These are phyloP conservation scores for Drosophila mojavensis DNA, from an alignment of 1,140 invertebrate genomes.

Conservation along the genomic window DNA sequence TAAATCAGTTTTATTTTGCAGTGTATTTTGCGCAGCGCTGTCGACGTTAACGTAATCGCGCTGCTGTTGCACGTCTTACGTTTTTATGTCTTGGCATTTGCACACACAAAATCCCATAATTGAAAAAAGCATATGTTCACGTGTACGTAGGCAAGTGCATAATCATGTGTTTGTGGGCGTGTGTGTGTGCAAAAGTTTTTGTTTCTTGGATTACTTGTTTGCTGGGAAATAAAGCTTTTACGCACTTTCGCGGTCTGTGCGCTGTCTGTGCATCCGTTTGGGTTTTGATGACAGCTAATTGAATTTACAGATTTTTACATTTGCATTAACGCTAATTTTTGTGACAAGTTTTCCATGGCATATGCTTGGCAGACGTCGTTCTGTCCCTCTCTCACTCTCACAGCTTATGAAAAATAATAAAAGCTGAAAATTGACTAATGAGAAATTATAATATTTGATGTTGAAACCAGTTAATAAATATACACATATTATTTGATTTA, in stretches of 20 bases:
- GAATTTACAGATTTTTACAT: conserved; percentile 25
- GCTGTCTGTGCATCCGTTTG: conserved; percentile 13
- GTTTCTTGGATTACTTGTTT: background rate
- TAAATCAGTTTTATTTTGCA: conserved; percentile 25
- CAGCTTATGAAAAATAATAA: background rate
- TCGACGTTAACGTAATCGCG: conserved; percentile 22
- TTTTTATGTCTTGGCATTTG: conserved; percentile 44
- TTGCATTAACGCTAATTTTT: background rate
- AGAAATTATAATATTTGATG: too few species aligned
- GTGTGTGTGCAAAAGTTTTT: background rate
- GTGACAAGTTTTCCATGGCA: conserved; percentile 1
- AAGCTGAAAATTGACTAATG: background rate
- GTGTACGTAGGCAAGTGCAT: background rate
- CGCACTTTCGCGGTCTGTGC: conserved; percentile 12
- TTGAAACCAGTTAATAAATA: too few species aligned
- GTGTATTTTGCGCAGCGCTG: conserved; percentile 11
- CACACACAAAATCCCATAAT: background rate
- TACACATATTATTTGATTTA: too few species aligned
- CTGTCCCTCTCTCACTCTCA: background rate
- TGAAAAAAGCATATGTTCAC: background rate
- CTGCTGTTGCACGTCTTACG: conserved; percentile 36
- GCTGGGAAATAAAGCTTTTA: conserved; percentile 18
- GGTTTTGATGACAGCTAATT: conserved; percentile 21
- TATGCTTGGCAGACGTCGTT: conserved; percentile 2
- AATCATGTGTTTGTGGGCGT: background rate